Conservation (phyloP, 2,113 vertebrate genomes). For the Choloepus hoffmanni region DNA sequence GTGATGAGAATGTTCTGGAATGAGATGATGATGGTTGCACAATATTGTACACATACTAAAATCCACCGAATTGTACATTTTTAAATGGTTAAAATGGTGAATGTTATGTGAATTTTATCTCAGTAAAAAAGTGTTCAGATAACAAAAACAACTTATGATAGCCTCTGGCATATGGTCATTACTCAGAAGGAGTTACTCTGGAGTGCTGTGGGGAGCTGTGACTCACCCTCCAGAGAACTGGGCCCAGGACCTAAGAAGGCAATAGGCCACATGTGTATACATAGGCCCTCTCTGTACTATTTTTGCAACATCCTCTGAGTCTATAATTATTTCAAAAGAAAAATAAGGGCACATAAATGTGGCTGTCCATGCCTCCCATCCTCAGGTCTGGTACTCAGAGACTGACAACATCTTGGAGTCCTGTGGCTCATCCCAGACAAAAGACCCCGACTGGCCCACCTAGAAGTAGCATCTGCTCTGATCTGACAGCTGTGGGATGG, state of each 20-base stretch:
- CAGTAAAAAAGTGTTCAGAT: not conserved
- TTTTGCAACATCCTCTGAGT: conserved; percentile 30
- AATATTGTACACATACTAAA: not conserved
- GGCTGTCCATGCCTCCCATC: not conserved
- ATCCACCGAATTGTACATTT: not conserved
- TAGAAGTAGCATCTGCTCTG: not conserved
- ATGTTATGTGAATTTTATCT: not conserved
- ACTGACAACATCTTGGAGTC: not conserved
- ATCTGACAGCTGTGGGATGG: not conserved
- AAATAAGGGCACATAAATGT: not conserved
- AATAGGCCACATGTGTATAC: not conserved
- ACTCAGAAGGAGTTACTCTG: not conserved
- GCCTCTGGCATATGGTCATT: not conserved
- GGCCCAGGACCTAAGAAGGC: not conserved
- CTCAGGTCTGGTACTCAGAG: not conserved
- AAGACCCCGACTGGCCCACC: not conserved
- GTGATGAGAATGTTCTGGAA: not conserved
- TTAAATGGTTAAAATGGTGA: not conserved
- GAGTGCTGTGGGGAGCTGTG: not conserved
- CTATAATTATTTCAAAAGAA: conserved; percentile 48
- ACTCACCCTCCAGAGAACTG: not conserved
- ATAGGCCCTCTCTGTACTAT: not conserved
- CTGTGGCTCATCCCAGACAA: not conserved
- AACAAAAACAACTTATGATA: not conserved
- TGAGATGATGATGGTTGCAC: not conserved